Base-by-base conservation (phyloP, 64 coral and sea anemone species). In the Dendronephthya gigantea region DNA sequence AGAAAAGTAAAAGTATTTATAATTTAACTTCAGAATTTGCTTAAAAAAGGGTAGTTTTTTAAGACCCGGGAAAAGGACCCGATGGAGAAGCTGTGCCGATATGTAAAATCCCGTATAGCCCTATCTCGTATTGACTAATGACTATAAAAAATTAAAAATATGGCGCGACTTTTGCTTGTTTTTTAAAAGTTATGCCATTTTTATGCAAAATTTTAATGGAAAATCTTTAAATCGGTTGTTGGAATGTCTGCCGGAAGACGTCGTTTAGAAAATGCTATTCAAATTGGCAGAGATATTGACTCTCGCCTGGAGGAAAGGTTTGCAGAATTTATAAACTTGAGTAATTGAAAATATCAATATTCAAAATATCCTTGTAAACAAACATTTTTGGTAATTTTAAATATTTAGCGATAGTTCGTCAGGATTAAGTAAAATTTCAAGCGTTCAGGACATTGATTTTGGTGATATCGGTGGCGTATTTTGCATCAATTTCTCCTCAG, bases 181-280 rank as follows among this genome's bases (percentile, higher is more conserved):
- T 62, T 62, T 62, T 0, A 62, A 62, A 62, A 62, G 25, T 45
- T 6, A 45, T 6, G 4, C 41, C n/a, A 52, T 1, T 16, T 62
- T 62, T n/a, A n/a, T 19, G 19, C 19, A 62, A 62, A n/a, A 17
- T 62, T 62, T 19, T 62, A 7, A n/a, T n/a, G 55, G 55, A 62
- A 62, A 62, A 62, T 62, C 55, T 22, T 62, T 62, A 62, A 62
- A 62, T 62, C 55, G 19, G 25, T 5, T 16, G 12, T 79, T 79
- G 72, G 15, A 34, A 98, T 98, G 95, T 98, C 95, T 82, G 87
- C 95, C 16, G 92, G 92, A 35, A 91, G 95, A 88, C 88, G 89
- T 55, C 86, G 95, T 17, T 87, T 98, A 9, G 89, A 98, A 75
- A 87, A 98, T 72, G 95, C 95, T 50, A 75, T 98, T 39, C 88